Evolutionary conservation across 1,140 invertebrate genomes (phyloP), one percentile per base, ranked within the genome.

Genomic region (Delia radicum): DNA sequence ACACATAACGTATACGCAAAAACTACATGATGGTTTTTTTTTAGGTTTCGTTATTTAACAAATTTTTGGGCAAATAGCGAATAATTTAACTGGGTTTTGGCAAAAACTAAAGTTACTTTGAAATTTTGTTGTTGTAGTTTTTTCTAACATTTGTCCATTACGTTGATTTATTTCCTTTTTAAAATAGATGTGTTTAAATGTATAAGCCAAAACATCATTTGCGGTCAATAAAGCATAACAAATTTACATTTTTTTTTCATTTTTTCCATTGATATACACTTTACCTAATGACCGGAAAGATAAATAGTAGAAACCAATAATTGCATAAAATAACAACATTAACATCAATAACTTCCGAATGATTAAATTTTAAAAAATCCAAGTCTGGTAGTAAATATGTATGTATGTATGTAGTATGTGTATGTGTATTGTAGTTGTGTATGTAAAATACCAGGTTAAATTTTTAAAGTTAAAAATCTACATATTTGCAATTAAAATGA

Each of bases 221-320:
- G 10, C 24, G 48, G 48, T 21, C 48, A 55, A 55, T n/a, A 55
- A 18, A 55, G 48, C 48, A 55, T 55, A 55, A 55, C 48, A 7
- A 18, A 55, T 21, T 48, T 55, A 7, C 48, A 42, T 10, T 42
- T 42, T n/a, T n/a, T 8, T 55, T 55, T 55, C 48, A 55, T 55
- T 55, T 55, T 55, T 24, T 21, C 7, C 48, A 55, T 21, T 55
- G 18, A 55, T 7, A 21, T 21, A 55, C 48, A 24, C 48, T 55
- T 24, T 69, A 33, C 29, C 65, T 69, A 69, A 69, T 69, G 65
- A 69, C 65, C 65, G 65, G 65, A 69, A 69, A 69, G 65, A 69
- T 69, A 69, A 37, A 55, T 24, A 37, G 31, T 29, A 26, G 29
- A 69, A 69, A 55, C 48, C 48, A 55, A 69, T 69, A 69, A 69